Evolutionary conservation across 2,888 invertebrate species (phyloP), one percentile per base, ranked within the genome.

Genomic region (Mesorhabditis belari): DNA sequence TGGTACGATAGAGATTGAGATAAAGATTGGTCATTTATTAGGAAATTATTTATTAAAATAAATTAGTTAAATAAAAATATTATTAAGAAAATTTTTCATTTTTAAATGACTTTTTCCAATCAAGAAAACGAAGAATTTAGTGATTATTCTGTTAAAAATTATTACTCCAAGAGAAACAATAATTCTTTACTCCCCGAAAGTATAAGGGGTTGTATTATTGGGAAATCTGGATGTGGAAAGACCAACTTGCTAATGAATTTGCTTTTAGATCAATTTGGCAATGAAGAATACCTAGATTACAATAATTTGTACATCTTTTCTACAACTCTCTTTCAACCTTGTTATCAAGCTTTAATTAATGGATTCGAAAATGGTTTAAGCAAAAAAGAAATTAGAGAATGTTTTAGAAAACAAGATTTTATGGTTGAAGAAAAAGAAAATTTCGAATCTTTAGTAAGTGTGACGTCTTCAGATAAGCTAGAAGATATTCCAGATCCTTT

Each of bases 181-280:
- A 71, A 69, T 61, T 62, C 62, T 60, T 53, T 64, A 35, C 55
- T 66, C 55, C 66, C 67, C 24, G n/a, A 55, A 35, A 58, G 58
- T 25, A 71, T 71, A 55, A 71, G 71, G 69, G 71, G 57, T 26
- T 71, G 71, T 65, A 71, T 71, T 27, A 71, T 71, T 61, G 71
- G 70, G 57, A 71, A 71, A 56, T 55, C 55, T 55, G 68, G 69
- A 58, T 71, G 68, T 67, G 70, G 70, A 55, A 71, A 71, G 51
- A 71, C 70, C 61, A 71, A 68, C 53, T 67, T 68, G 49, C 53
- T 66, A n/a, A 69, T 66, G 67, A 71, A 71, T 62, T 69, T 71
- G 64, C 63, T 70, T 0, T 23, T 66, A 17, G 64, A 64, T 60
- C 19, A 26, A 29, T 52, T 26, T 52, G 35, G 51, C 57, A 55